These are phyloP conservation scores for Chloropsis cyanopogon DNA, from an alignment of 2,113 vertebrate genomes.

Conservation along the genomic window DNA sequence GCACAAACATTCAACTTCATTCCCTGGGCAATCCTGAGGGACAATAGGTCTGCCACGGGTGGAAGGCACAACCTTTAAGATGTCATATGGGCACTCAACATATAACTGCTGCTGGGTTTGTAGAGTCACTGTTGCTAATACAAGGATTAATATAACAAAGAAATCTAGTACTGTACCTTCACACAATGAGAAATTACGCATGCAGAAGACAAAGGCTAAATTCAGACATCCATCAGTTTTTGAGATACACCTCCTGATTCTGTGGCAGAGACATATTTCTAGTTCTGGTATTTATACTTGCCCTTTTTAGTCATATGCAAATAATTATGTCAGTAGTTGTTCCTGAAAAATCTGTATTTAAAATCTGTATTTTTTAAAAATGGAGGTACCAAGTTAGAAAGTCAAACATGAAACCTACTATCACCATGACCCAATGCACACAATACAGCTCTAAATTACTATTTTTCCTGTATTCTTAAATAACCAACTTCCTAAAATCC, in stretches of 20 bases:
- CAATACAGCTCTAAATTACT: conserved; percentile 40
- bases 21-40: not conserved
- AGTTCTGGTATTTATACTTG: not conserved
- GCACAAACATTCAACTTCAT: not conserved
- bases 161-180: not conserved
- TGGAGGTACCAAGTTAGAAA: conserved; percentile 36
- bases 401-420: conserved; percentile 42
- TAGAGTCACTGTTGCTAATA: not conserved
- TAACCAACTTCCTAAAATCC: conserved; percentile 17
- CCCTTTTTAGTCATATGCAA: conserved; percentile 7
- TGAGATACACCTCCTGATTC: not conserved
- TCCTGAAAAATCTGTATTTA: conserved; percentile 24
- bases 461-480: conserved; percentile 12
- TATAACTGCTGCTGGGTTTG: not conserved
- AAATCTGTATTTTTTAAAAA: not conserved
- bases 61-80: not conserved
- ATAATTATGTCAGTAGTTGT: conserved; percentile 14
- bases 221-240: not conserved
- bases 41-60: not conserved
- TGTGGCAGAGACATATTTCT: not conserved
- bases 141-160: not conserved
- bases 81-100: not conserved
- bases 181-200: not conserved
- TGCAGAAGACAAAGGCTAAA: not conserved
- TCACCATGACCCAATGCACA: conserved; percentile 10